Evolutionary conservation across 2,797 vertebrate species (phyloP).

Genomic region (Eulemur albifrons): DNA sequence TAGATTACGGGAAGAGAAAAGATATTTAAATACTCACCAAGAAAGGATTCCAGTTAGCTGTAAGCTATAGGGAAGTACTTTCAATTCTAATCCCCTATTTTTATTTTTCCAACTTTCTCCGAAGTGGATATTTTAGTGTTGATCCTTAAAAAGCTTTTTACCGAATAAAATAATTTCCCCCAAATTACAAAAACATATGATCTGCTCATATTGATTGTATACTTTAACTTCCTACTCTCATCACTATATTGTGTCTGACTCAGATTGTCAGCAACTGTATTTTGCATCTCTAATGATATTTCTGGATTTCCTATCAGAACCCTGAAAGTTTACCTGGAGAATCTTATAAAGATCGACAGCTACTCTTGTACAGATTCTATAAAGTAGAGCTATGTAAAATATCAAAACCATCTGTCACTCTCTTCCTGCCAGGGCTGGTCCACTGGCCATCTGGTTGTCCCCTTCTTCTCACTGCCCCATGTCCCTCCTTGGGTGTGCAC

Average conservation of each 20-base stretch:
- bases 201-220: background rate
- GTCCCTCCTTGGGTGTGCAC: background rate
- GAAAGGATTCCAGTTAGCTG: slow-evolving; percentile 27
- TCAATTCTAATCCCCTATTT: slow-evolving; percentile 33
- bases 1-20: slow-evolving; percentile 39
- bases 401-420: background rate
- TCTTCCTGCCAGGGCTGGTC: background rate
- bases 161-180: background rate
- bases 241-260: background rate
- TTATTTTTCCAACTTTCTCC: slow-evolving; percentile 15
- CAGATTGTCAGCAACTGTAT: background rate
- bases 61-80: slow-evolving; percentile 20
- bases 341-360: background rate
- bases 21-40: slow-evolving; percentile 46
- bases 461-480: background rate
- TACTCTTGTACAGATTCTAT: background rate
- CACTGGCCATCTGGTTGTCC: background rate
- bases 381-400: background rate
- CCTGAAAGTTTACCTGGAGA: background rate
- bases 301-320: background rate
- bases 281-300: background rate
- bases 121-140: background rate
- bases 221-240: background rate
- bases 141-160: background rate
- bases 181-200: background rate